A percentile compares a stretch with the other conserved stretches of the same genome.
Conservation (phyloP, 1,140 invertebrate genomes). For the Agrypnia vestita region DNA sequence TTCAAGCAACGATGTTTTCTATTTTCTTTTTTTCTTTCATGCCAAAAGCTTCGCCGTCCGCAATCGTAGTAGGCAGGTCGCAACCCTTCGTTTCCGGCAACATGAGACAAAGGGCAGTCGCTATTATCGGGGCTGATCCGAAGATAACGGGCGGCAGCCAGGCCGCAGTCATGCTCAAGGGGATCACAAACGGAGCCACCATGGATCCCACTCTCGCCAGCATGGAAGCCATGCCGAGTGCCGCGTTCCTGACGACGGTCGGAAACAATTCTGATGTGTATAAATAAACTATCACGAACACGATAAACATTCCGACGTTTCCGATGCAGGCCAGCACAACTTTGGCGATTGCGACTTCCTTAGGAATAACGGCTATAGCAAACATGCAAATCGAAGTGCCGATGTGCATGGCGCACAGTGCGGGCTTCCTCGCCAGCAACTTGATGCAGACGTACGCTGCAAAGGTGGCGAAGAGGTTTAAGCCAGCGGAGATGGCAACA, state of each 20-base stretch:
- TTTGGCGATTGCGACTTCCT: conserved; percentile 77
- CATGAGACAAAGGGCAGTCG: conserved; percentile 74
- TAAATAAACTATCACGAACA: conserved; percentile 75
- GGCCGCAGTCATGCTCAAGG: conserved; percentile 59
- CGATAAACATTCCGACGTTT: conserved; percentile 76
- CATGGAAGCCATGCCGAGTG: conserved; percentile 74
- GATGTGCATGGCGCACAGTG: conserved; percentile 74
- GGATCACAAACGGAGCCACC: conserved; percentile 70
- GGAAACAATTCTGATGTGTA: conserved; percentile 76
- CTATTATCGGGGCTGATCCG: conserved; percentile 74
- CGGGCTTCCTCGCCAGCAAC: conserved; percentile 74
- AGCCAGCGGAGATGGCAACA: conserved; percentile 77
- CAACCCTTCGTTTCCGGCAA: conserved; percentile 76
- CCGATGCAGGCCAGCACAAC: conserved; percentile 74
- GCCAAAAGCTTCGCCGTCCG: conserved; percentile 28
- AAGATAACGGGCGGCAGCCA: conserved; percentile 78
- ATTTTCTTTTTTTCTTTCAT: neutral
- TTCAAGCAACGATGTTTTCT: no score
- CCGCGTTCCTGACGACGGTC: conserved; percentile 74
- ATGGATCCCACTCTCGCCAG: conserved; percentile 75
- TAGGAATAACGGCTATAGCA: conserved; percentile 71
- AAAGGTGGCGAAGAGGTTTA: conserved; percentile 78
- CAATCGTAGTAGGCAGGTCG: conserved; percentile 35
- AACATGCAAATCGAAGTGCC: conserved; percentile 75
- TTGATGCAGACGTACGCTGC: conserved; percentile 77